Percentiles rank a stretch among this genome's conserved stretches.
These are phyloP conservation scores for Sorex fumeus DNA, from an alignment of 2,113 vertebrate genomes.

Conservation along the genomic window DNA sequence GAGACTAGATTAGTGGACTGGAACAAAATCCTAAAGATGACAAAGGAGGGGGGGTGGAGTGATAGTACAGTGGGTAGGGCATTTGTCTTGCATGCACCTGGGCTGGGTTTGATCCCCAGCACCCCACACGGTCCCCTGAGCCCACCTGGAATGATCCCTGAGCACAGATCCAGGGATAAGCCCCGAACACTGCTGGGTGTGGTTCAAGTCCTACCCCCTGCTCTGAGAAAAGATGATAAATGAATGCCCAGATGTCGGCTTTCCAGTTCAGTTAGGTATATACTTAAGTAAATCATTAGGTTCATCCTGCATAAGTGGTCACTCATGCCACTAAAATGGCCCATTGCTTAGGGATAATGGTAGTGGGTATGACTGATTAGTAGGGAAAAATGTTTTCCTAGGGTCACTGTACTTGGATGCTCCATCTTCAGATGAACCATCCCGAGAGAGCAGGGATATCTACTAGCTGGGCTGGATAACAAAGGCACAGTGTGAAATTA, in stretches of 20 bases:
- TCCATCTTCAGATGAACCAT: slow-evolving; percentile 54
- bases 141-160: no score
- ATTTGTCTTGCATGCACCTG: no score
- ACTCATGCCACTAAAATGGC: slow-evolving; percentile 1
- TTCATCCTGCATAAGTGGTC: not conserved
- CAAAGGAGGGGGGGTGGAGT: not conserved
- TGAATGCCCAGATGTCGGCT: slow-evolving; percentile 11
- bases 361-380: not conserved
- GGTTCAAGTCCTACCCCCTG: no score
- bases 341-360: not conserved
- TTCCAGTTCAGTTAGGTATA: slow-evolving; percentile 3
- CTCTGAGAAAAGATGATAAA: slow-evolving; percentile 41
- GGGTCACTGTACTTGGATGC: slow-evolving; percentile 7
- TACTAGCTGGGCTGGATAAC: not conserved
- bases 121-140: no score
- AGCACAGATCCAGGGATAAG: no score
- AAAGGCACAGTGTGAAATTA: not conserved
- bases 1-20: slow-evolving; percentile 41
- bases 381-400: not conserved
- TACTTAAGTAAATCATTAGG: slow-evolving; percentile 3
- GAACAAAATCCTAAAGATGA: slow-evolving; percentile 61
- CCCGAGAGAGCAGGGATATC: not conserved
- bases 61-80: no score
- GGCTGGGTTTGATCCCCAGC: no score
- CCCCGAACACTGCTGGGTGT: no score